Evolutionary conservation across 30 jellyfish, hydroid and myxozoan species (phyloP).

Genomic region (Mastigias papua): DNA sequence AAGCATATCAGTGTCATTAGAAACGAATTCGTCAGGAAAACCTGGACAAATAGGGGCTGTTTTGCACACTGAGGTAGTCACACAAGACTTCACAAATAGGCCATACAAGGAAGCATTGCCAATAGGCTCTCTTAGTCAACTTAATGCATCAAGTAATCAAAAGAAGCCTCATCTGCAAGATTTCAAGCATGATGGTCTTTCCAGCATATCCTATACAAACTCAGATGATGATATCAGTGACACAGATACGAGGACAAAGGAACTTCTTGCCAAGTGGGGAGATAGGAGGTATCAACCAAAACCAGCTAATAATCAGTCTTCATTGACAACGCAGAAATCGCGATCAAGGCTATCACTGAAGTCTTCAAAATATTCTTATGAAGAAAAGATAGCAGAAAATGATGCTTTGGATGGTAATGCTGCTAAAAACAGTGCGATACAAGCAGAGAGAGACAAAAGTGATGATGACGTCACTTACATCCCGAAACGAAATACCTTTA

Average conservation of each 20-base stretch:
- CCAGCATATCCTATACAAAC: background rate
- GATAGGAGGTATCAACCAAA: slow-evolving; percentile 1
- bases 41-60: no score
- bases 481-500: background rate
- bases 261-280: slow-evolving; percentile 56
- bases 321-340: background rate
- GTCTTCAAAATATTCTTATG: background rate
- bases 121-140: background rate
- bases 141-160: background rate
- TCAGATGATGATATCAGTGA: slow-evolving; percentile 10
- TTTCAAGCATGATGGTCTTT: background rate
- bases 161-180: background rate
- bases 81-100: background rate
- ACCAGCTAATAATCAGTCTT: background rate
- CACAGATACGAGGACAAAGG: slow-evolving; percentile 14
- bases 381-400: background rate
- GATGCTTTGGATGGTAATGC: no score
- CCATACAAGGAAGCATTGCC: background rate
- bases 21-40: no score
- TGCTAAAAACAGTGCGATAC: no score
- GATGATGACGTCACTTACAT: no score
- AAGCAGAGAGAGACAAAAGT: no score
- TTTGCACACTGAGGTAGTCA: no score
- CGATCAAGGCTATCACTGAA: background rate
- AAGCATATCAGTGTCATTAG: background rate